Percentiles rank a stretch among this genome's conserved stretches.
Conservation (phyloP, 2,113 vertebrate species). For the Excalfactoria chinensis region DNA sequence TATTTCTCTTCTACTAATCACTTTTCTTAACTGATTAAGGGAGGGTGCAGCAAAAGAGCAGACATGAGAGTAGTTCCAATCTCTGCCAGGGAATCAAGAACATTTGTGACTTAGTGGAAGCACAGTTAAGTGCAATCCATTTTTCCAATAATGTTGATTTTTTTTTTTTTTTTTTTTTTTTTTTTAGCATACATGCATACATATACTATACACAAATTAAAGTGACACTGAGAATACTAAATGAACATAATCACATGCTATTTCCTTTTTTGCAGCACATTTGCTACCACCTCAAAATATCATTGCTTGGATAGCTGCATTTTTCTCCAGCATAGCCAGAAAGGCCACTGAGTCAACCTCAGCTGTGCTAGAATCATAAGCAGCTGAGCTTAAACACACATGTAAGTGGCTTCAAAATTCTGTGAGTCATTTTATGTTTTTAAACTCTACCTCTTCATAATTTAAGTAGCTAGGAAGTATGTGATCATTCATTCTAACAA, state of each 20-base stretch:
- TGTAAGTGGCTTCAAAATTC: conserved; percentile 31
- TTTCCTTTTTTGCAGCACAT: not conserved
- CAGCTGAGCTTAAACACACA: conserved; percentile 26
- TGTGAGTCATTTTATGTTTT: conserved; percentile 32
- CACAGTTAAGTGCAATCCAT: not conserved
- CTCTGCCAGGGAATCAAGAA: not conserved
- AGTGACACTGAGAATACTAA: not conserved
- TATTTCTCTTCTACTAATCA: not conserved
- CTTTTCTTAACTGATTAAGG: not conserved
- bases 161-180: no score
- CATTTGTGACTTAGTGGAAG: not conserved
- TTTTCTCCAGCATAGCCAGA: not conserved
- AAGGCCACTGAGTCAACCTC: conserved; percentile 17
- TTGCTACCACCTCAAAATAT: conserved; percentile 22
- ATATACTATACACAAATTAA: not conserved
- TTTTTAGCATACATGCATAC: no score
- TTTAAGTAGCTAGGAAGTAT: conserved; percentile 34
- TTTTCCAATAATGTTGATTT: not conserved
- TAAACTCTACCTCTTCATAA: conserved; percentile 40
- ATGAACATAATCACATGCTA: not conserved
- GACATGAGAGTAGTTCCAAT: not conserved
- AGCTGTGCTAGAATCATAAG: conserved; percentile 13
- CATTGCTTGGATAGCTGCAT: not conserved
- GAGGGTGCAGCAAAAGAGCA: not conserved
- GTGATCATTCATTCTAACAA: conserved; percentile 48